phyloP scores from a whole-genome alignment of 2,797 vertebrate species.

The Dermochelys coriacea region DNA sequence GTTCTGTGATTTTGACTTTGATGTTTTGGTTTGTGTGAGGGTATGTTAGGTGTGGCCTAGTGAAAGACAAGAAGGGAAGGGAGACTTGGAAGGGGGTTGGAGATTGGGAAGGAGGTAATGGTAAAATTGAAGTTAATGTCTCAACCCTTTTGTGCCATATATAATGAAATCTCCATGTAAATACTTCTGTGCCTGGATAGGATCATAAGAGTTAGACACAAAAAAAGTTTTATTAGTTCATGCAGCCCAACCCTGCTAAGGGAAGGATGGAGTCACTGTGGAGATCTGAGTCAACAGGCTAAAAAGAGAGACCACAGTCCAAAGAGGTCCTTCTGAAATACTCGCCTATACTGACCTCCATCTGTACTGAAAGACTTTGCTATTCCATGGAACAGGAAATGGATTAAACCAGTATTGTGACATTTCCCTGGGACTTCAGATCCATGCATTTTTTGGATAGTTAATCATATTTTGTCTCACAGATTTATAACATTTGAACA shows the following conservation, averaged over 20 bases:
- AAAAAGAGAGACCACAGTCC: background rate
- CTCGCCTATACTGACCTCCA: background rate
- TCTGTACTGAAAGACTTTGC: background rate
- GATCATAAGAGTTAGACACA: background rate
- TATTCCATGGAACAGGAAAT: background rate
- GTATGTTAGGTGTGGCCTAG: background rate
- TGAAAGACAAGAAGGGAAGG: background rate
- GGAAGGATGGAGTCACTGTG: background rate
- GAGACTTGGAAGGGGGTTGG: background rate
- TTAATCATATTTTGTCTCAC: background rate
- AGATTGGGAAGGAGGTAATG: background rate
- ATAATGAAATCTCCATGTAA: background rate
- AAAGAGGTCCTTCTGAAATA: background rate
- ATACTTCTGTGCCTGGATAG: background rate
- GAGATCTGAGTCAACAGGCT: background rate
- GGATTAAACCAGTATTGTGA: background rate
- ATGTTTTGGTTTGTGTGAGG: background rate
- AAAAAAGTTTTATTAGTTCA: background rate
- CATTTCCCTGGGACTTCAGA: background rate
- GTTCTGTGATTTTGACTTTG: rapidly evolving
- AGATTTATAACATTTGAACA: background rate
- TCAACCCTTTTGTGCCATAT: background rate
- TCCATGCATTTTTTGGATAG: background rate
- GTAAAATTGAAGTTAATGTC: background rate
- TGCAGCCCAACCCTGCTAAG: background rate